Percentiles rank a stretch among this genome's conserved stretches.
Evolutionary conservation across 2,797 vertebrate genomes (phyloP).

Genomic region (Orientallactaga sibirica): DNA sequence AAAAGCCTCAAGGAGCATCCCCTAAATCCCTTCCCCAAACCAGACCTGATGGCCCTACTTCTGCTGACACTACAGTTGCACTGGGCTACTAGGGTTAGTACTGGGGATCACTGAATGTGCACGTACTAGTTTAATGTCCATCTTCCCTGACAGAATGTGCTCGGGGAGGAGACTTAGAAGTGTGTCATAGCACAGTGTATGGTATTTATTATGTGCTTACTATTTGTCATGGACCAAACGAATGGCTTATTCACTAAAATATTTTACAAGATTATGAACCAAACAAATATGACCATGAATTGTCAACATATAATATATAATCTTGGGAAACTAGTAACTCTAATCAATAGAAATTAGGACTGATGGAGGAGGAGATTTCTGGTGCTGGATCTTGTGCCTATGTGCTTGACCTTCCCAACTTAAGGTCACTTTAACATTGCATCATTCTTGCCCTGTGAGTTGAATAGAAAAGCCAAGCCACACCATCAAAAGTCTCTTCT

Average conservation of each 20-base stretch:
- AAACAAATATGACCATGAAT: background rate
- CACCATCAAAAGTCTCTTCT: background rate
- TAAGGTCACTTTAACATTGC: background rate
- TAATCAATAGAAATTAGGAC: constrained; percentile 10
- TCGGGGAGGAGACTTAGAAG: background rate
- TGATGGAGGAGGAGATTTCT: background rate
- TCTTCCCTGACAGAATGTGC: background rate
- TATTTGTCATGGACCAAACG: background rate
- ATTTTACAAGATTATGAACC: background rate
- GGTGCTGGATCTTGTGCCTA: background rate
- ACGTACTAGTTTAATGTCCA: background rate
- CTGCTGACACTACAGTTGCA: background rate
- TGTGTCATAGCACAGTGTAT: background rate
- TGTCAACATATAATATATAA: background rate
- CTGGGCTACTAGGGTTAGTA: background rate
- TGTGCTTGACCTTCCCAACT: background rate
- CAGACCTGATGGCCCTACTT: background rate
- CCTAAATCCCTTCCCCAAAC: background rate
- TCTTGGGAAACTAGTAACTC: background rate
- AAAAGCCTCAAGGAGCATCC: background rate
- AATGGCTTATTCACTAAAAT: background rate
- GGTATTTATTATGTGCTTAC: background rate
- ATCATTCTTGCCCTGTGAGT: background rate
- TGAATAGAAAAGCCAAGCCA: background rate
- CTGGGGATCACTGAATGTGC: background rate